Evolutionary conservation across 2,888 invertebrate genomes (phyloP).

Genomic region (Ferdinandea cuprea): DNA sequence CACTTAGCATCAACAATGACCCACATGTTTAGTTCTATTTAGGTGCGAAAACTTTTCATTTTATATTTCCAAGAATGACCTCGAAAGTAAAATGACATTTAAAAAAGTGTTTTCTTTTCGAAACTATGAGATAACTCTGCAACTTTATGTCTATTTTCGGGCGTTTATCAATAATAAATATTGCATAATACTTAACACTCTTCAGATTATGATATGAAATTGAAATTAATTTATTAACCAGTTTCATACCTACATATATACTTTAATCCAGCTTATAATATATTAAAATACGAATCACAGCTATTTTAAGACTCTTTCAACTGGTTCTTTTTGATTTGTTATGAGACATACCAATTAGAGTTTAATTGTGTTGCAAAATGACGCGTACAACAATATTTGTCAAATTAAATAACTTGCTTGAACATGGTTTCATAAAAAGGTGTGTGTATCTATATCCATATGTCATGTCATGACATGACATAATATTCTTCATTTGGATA

Average conservation of each 20-base stretch:
- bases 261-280: not conserved
- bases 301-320: not conserved
- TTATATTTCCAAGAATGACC: not conserved
- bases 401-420: constrained; percentile 16
- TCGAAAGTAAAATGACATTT: not conserved
- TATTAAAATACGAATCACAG: not conserved
- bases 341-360: not conserved
- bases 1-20: constrained; percentile 1
- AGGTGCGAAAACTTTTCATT: not conserved
- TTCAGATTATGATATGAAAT: not conserved
- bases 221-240: not conserved
- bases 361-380: constrained; percentile 12
- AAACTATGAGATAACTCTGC: not conserved
- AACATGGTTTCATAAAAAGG: constrained; percentile 29
- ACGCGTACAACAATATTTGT: constrained; percentile 14
- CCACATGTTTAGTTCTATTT: not conserved
- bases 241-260: too few species aligned
- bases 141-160: not conserved
- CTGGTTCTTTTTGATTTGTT: constrained; percentile 19
- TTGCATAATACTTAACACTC: too few species aligned
- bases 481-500: constrained; percentile 56
- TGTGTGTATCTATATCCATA: constrained; percentile 35
- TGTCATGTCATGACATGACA: constrained; percentile 48
- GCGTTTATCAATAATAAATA: not conserved
- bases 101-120: not conserved